Evolutionary conservation across 2,888 invertebrate genomes (phyloP), one percentile per base, ranked within the genome.

Genomic region (Cerastis rubricosa): DNA sequence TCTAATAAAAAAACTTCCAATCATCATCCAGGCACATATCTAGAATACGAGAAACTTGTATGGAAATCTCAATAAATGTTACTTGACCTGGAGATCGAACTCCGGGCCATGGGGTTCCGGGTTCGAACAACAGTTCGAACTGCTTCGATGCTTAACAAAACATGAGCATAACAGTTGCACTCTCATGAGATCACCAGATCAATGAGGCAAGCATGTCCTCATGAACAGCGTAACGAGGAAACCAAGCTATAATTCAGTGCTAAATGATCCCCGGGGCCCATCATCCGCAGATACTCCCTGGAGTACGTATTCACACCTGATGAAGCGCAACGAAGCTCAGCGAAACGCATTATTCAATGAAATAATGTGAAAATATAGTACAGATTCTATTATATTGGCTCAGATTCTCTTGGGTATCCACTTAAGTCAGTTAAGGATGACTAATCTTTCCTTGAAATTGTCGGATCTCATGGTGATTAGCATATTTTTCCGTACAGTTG

Each of bases 231-330:
- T 35, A 54, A 71, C 40, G 80, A 63, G 25, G 22, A 51, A 63
- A 73, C 35, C 35, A 29, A 49, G 25, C 57, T 25, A 1, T 65
- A 73, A 74, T 17, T 78, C 78, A 73, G 40, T 14, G 25, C 35
- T 14, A 14, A 73, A 25, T 35, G 14, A 65, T 57, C 81, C 22
- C 78, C 22, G 7, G 22, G 6, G 81, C 14, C n/a, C 19, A 22
- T 25, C 14, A 17, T 14, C 29, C 11, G 54, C 12, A 8, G 14
- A 7, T 25, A 43, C 17, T 17, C 80, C 49, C 64, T 45, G 9
- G 35, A 19, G 78, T 43, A 35, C 81, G 17, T n/a, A 73, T 73
- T 65, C 35, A 25, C 81, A 65, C 74, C 74, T 73, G 49, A 45
- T 22, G 29, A 8, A 49, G 73, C 35, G 80, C 7, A 22, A 49